Base-by-base conservation (phyloP, 2,888 invertebrate genomes). In the Ormyrus pomaceus region DNA sequence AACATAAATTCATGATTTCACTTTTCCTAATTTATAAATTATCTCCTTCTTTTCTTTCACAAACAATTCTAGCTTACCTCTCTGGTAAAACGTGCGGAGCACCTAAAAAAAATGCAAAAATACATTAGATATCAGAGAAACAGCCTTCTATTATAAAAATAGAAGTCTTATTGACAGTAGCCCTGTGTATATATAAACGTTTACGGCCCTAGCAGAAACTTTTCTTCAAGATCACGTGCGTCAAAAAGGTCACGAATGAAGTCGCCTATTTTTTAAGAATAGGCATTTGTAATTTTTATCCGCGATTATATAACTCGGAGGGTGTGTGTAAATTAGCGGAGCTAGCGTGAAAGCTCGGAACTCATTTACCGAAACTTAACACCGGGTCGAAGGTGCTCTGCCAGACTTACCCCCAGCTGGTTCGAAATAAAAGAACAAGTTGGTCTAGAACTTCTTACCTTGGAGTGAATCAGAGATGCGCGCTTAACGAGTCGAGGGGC, bases 401-500 rank as follows among this genome's bases (percentile, higher is more conserved):
- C 11, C 7, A 59, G n/a, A 13, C 10, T 0, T 6, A 34, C 19
- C 45, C 5, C 6, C 7, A 61, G 34, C 11, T 61, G 34, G 45
- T 34, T 34, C 34, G 2, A 34, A 62, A 10, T 65, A 13, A 50
- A 65, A 59, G 11, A 10, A 6, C 51, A 73, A 69, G 59, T 10
- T 19, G 34, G 3, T 34, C 34, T 59, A 65, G n/a, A 51, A 10
- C 13, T 46, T 77, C 84, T 87, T 84, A 90, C 90, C 89, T 88
- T 88, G 69, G 87, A 86, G 83, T 87, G 88, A 45, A 87, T 86
- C 74, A 87, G 84, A 81, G 87, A 86, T 83, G 89, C 82, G 65
- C 88, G 89, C 82, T 87, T 86, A 76, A 90, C 84, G 66, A 85
- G 85, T 82, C 89, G 89, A 78, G 90, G 89, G 78, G 86, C 86